Percentiles rank a stretch among this genome's conserved stretches.
These are phyloP conservation scores for Eremophila alpestris DNA, from an alignment of 2,797 vertebrate species.

Conservation along the genomic window DNA sequence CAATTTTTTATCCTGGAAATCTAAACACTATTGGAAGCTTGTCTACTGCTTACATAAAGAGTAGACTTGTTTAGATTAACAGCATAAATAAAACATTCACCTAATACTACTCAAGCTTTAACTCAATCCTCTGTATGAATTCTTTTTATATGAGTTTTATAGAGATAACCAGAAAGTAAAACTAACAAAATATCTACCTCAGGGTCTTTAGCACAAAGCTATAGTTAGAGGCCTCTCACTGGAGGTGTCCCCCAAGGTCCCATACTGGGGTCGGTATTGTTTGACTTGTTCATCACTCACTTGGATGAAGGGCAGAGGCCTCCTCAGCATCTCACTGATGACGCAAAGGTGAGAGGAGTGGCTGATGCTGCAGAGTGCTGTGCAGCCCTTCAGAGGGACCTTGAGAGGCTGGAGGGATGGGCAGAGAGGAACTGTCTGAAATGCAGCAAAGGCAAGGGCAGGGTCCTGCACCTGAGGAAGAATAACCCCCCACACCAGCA, in stretches of 20 bases:
- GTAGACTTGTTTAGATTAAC: neutral
- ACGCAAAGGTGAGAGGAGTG: neutral
- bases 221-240: neutral
- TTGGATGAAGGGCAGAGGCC: neutral
- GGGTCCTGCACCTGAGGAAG: no score
- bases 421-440: neutral
- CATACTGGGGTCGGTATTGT: fast-evolving
- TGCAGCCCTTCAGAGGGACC: neutral
- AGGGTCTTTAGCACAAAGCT: neutral
- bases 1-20: neutral
- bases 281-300: neutral
- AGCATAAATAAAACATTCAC: neutral
- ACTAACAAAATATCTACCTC: neutral
- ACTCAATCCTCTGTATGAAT: neutral
- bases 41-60: neutral
- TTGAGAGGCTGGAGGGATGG: neutral
- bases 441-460: neutral
- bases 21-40: neutral
- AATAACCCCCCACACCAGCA: neutral
- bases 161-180: neutral
- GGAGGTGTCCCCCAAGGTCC: no score
- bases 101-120: neutral
- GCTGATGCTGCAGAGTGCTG: fast-evolving
- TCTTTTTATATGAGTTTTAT: neutral
- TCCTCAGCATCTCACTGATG: neutral